Conservation (phyloP, 1,140 invertebrate genomes). For the Diuraphis noxia region DNA sequence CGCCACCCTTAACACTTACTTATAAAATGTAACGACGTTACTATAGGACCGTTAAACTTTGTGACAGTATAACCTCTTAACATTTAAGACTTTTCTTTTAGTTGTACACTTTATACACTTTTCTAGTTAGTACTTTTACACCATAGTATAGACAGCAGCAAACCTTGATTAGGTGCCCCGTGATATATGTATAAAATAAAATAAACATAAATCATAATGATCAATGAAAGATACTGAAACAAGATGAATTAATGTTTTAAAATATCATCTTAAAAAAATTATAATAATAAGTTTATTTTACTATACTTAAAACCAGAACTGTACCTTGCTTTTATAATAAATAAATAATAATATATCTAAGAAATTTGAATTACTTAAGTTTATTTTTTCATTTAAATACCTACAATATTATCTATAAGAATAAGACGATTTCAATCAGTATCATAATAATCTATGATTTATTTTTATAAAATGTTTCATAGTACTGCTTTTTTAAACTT, state of each 20-base stretch:
- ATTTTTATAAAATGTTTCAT: neutral
- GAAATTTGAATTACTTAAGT: neutral
- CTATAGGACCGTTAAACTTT: constrained; percentile 3
- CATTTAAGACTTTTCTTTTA: constrained; percentile 22
- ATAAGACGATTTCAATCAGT: neutral
- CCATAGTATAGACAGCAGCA: neutral
- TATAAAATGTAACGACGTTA: constrained; percentile 17
- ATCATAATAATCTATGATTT: neutral
- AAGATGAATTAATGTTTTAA: neutral
- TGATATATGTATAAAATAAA: neutral
- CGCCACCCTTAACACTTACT: neutral
- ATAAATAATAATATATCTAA: neutral
- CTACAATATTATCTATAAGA: neutral
- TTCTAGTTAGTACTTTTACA: neutral
- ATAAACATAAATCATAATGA: neutral
- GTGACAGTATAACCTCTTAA: constrained; percentile 41
- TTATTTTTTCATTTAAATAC: neutral
- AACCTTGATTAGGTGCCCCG: neutral
- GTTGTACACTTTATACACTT: neutral
- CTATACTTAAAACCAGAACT: no score
- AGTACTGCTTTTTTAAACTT: neutral
- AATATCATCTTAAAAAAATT: neutral
- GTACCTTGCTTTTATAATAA: neutral
- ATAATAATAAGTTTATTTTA: no score
- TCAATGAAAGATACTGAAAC: neutral